Evolutionary conservation across 2,797 vertebrate species (phyloP), one percentile per base, ranked within the genome.

Genomic region (Melopsittacus undulatus): DNA sequence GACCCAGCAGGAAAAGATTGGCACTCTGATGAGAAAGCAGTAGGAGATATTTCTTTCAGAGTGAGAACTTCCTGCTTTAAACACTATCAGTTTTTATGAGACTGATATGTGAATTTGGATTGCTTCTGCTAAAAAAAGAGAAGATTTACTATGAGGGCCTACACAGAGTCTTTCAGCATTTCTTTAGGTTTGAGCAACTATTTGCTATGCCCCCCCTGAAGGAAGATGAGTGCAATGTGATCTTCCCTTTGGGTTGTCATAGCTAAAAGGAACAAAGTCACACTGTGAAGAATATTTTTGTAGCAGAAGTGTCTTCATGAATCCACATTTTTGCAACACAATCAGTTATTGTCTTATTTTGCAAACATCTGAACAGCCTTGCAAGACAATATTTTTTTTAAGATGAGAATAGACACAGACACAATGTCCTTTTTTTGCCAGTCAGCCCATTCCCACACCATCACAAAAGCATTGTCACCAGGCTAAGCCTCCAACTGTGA

Each of bases 381-480:
- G 22, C 11, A 64, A 36, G 49, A 10, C 16, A 68, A 26, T 70
- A 4, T 32, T 66, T 66, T 73, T 86, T 69, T 49, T 15, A 8
- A 82, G 23, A 32, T 83, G 43, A 90, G 57, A 88, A 86, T 46
- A 86, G 69, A 46, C 24, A 67, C 5, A 54, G 54, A 59, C 54
- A 93, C 20, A 96, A 76, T 82, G 54, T 83, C 26, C 42, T 78
- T 24, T 81, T 89, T 94, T 81, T 80, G 30, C 66, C 57, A 43
- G 45, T 69, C 54, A 54, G n/a, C 22, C 46, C 13, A 43, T 91
- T 96, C 88, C 90, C 93, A 92, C 80, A 95, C 38, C 2, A 2
- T 62, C 73, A 94, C 82, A 91, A 91, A 95, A 92, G 59, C 49
- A 90, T 52, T 92, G 85, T 94, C 69, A 75, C 66, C 48, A 87